These are phyloP conservation scores for Dryadula phaetusa DNA, from an alignment of 2,888 invertebrate species.

Conservation along the genomic window DNA sequence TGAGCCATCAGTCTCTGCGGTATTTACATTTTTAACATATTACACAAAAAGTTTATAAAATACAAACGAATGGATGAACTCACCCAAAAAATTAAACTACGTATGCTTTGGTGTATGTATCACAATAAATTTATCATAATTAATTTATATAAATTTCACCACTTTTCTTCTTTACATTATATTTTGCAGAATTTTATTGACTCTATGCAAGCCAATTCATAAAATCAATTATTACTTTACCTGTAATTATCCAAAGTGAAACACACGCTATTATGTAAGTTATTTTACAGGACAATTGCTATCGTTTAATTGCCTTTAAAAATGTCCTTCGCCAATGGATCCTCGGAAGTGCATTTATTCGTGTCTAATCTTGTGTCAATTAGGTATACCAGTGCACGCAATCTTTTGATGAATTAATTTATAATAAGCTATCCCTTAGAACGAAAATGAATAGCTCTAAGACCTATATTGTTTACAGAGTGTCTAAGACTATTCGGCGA, in stretches of 20 bases:
- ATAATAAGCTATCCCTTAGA: not conserved
- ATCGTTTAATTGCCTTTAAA: not conserved
- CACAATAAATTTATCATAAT: constrained; percentile 36
- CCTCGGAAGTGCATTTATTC: constrained; percentile 18
- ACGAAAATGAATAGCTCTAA: not conserved
- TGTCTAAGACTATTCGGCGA: constrained; percentile 36
- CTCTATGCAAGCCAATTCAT: too few relatives aligned
- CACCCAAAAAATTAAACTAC: constrained; percentile 10
- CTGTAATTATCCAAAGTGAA: too few relatives aligned
- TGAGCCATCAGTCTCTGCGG: constrained; percentile 79
- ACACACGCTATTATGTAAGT: too few relatives aligned
- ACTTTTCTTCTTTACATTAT: not conserved
- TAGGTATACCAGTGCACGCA: constrained; percentile 21
- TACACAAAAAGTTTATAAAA: not conserved
- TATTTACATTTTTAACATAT: constrained; percentile 57
- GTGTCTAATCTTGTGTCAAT: constrained; percentile 31
- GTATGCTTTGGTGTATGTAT: constrained; percentile 40
- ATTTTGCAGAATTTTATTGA: not conserved
- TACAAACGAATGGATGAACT: not conserved
- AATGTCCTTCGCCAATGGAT: constrained; percentile 31
- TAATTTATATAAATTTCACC: constrained; percentile 8
- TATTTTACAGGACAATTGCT: not conserved
- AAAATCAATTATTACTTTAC: too few relatives aligned
- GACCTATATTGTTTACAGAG: constrained; percentile 8
- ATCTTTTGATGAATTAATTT: not conserved